Evolutionary conservation across 2,113 vertebrate species (phyloP).

Genomic region (Epinephelus moara): DNA sequence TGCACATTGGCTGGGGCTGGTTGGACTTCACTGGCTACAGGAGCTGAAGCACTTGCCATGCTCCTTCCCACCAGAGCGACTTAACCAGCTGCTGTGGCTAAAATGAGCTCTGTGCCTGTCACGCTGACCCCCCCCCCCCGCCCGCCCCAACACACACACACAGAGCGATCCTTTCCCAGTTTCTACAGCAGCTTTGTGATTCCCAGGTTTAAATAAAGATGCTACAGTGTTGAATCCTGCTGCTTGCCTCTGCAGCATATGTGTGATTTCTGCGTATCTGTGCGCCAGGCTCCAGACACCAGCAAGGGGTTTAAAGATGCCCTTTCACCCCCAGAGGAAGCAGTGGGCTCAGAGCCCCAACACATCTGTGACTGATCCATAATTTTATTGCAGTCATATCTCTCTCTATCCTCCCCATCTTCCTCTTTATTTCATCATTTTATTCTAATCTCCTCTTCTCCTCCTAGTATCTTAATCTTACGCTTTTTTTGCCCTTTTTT

Average conservation of each 20-base stretch:
- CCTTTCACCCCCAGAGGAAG: conserved; percentile 45
- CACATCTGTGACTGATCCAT: conserved; percentile 47
- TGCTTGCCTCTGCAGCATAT: conserved; percentile 21
- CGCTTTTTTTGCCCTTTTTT: conserved; percentile 9
- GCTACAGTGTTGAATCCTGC: conserved; percentile 10
- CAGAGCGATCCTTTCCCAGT: not conserved
- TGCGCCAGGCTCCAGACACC: conserved; percentile 32
- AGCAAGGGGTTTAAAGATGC: conserved; percentile 30
- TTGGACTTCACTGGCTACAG: conserved; percentile 29
- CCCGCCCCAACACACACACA: not conserved
- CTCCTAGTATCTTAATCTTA: conserved; percentile 10
- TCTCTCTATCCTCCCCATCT: conserved; percentile 1
- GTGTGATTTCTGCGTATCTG: conserved; percentile 5
- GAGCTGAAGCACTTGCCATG: conserved; percentile 15
- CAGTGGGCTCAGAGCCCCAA: conserved; percentile 8
- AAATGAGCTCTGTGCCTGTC: conserved; percentile 32
- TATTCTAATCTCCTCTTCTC: conserved; percentile 21
- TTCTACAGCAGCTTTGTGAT: conserved; percentile 19
- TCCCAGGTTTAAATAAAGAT: conserved; percentile 58
- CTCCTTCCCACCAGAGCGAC: conserved; percentile 20
- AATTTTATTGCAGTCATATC: conserved; percentile 21
- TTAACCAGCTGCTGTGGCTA: conserved; percentile 43
- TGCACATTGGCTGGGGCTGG: conserved; percentile 2
- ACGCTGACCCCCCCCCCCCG: not conserved
- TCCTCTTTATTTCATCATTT: conserved; percentile 47